Evolutionary conservation across 2,113 vertebrate genomes (phyloP), one percentile per base, ranked within the genome.

Genomic region (Dascyllus trimaculatus): DNA sequence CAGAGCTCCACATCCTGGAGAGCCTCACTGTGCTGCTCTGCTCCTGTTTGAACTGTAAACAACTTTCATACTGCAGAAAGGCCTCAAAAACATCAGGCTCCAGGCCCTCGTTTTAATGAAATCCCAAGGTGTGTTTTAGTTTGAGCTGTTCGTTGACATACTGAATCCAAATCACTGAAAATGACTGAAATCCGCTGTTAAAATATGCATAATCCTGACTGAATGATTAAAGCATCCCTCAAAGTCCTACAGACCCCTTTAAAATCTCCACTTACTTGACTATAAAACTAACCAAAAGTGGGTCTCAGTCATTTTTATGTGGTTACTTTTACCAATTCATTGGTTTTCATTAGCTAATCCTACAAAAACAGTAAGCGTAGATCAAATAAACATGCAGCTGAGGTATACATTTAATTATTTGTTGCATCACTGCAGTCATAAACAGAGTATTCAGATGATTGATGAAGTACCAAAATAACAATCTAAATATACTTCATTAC

Each of bases 311-410:
- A 29, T 21, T 59, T 43, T 22, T 25, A 4, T 51, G 11, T 49
- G 40, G 48, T 9, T 43, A 43, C 40, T 43, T 43, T 14, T 43
- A 14, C 40, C 1, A 43, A 43, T 43, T 43, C 8, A n/a, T n/a
- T 21, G n/a, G n/a, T 1, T 51, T n/a, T 51, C 15, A n/a, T 51
- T n/a, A 8, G 21, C 4, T n/a, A 15, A 18, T 15, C 18, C 8
- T 9, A 21, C 48, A 19, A 51, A 51, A 51, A 51, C 15, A 19
- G 21, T 21, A n/a, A 51, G 9, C 6, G 5, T 11, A 14, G 14
- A 25, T 51, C 2, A 67, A 68, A 77, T 46, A 68, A 52, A 10
- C n/a, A 71, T 11, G 26, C 45, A 64, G 17, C 13, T 8, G 25
- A 26, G 4, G 1, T 70, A 73, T 22, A 40, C 4, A 59, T 26